phyloP scores from a whole-genome alignment of 2,113 vertebrate species.

The Laticauda laticaudata region DNA sequence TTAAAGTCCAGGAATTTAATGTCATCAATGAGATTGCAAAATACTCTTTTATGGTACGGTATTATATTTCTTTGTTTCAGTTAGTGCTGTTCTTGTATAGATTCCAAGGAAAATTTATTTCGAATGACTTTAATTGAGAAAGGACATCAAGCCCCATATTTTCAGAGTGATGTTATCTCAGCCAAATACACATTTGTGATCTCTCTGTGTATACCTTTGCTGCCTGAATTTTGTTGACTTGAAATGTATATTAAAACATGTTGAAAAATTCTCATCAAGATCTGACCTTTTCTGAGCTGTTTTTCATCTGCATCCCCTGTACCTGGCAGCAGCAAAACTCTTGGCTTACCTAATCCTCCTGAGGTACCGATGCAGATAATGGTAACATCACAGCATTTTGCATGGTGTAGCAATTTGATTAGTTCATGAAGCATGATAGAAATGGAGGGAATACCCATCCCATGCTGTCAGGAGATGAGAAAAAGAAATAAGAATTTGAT shows the following conservation, averaged over 20 bases:
- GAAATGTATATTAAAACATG: slow-evolving; percentile 1
- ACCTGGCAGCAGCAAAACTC: neutral
- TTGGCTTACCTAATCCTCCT: slow-evolving; percentile 79
- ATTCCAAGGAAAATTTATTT: neutral
- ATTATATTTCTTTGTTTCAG: neutral
- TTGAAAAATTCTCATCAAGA: slow-evolving; percentile 9
- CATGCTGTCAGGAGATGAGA: slow-evolving; percentile 69
- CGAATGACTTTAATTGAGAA: neutral
- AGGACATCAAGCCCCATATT: neutral
- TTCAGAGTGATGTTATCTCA: neutral
- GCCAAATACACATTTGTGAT: neutral
- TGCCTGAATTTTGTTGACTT: slow-evolving; percentile 15
- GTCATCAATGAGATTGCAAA: neutral
- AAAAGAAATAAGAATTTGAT: slow-evolving; percentile 25
- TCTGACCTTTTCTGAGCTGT: slow-evolving; percentile 5
- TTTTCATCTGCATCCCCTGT: slow-evolving; percentile 8
- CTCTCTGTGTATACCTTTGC: neutral
- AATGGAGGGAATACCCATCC: slow-evolving; percentile 87
- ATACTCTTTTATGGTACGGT: neutral
- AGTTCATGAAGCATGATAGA: slow-evolving; percentile 90
- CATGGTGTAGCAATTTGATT: slow-evolving; percentile 86
- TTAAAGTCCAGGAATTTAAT: neutral
- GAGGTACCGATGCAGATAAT: slow-evolving; percentile 85
- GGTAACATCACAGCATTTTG: slow-evolving; percentile 78
- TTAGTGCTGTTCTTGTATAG: neutral